Base-by-base conservation (phyloP, 2,113 vertebrate genomes). In the Pavo muticus region DNA sequence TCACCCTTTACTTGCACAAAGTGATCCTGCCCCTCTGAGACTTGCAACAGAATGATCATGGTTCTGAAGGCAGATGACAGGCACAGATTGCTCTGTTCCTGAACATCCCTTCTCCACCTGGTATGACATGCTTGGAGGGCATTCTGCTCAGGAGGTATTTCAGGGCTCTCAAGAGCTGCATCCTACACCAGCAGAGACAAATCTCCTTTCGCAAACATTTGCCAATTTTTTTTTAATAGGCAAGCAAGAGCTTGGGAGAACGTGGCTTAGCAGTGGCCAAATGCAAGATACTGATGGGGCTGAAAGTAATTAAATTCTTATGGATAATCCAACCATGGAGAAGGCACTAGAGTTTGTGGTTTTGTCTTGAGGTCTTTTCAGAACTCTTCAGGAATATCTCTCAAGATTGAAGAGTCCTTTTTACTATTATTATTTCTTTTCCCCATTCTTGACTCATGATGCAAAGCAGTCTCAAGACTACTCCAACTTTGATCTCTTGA, bases 21-120 rank as follows among this genome's bases (percentile, higher is more conserved):
- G 15, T 42, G 11, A 54, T 44, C 7, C 37, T 76, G n/a, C 23
- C 17, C 37, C 30, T 74, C 10, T 29, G 71, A 32, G 82, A 3
- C 14, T 37, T 14, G 1, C 0, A 3, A 30, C 15, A 54, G 65
- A 63, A 27, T 2, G 32, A 64, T 17, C 1, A 1, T 35, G 86
- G 9, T 52, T 64, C 86, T 77, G 56, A n/a, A 81, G 3, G 5
- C 68, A 76, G 64, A 30, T 52, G 68, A 8, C 12, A 48, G 63
- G 25, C 10, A 2, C 4, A 5, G 6, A 39, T 0, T 48, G 4
- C 54, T 79, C 86, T 6, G 5, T 17, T 44, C 30, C 10, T 69
- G 20, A 50, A 27, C 76, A 45, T n/a, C 54, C 45, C 8, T 69
- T 59, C 32, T 50, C 68, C 84, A 74, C 40, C 59, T 76, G 57